phyloP scores from a whole-genome alignment of 2,888 invertebrate species.

The Nezara viridula region DNA sequence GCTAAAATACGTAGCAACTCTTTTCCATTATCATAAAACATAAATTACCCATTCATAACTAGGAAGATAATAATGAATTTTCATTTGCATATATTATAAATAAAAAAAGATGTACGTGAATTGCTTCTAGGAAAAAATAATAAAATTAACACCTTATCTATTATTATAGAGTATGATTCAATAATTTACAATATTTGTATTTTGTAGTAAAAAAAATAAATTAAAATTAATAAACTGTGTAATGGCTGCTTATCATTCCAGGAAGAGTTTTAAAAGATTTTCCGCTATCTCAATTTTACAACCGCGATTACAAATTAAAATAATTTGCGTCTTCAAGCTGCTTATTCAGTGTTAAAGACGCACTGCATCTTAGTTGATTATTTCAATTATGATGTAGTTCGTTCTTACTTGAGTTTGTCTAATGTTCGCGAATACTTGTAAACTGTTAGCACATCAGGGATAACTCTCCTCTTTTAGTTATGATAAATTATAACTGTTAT shows the following conservation, averaged over 20 bases:
- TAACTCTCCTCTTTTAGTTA: neutral
- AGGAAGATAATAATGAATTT: too few relatives aligned
- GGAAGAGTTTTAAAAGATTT: neutral
- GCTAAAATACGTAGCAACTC: too few relatives aligned
- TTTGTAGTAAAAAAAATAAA: too few relatives aligned
- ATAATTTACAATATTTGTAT: too few relatives aligned
- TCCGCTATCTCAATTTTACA: too few relatives aligned
- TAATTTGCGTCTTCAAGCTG: neutral
- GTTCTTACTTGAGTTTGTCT: neutral
- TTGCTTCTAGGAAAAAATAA: too few relatives aligned
- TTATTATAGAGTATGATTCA: neutral
- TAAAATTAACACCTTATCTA: neutral
- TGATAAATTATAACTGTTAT: neutral
- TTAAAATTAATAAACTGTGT: too few relatives aligned
- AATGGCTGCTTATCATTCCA: neutral
- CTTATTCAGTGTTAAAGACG: neutral
- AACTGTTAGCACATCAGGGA: neutral
- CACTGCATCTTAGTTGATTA: neutral
- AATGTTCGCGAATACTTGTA: neutral
- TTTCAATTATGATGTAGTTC: neutral
- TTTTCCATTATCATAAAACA: too few relatives aligned
- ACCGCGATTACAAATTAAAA: neutral
- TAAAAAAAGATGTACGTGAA: too few relatives aligned
- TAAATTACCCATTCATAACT: too few relatives aligned
- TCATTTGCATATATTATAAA: too few relatives aligned